These are phyloP conservation scores for Parapsyche elsis DNA, from an alignment of 1,140 invertebrate species.

Conservation along the genomic window DNA sequence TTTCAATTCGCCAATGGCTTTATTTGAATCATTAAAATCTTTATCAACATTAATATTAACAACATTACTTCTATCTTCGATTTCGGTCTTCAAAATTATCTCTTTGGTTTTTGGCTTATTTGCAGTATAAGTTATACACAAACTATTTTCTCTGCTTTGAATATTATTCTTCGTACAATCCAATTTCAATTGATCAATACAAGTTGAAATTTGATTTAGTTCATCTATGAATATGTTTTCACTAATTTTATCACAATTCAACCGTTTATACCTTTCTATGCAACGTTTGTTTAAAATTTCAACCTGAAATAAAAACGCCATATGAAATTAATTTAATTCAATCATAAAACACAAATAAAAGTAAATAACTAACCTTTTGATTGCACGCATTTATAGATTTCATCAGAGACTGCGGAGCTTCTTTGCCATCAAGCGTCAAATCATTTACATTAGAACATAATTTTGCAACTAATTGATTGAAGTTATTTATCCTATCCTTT, in stretches of 20 bases:
- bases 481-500: slow-evolving; percentile 40
- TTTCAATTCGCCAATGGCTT: slow-evolving; percentile 6
- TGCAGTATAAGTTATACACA: slow-evolving; percentile 49
- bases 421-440: slow-evolving; percentile 40
- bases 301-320: slow-evolving; percentile 39
- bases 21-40: background rate
- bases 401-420: slow-evolving; percentile 19
- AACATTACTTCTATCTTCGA: background rate
- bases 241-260: slow-evolving; percentile 8
- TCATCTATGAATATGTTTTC: slow-evolving; percentile 41
- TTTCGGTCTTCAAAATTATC: background rate
- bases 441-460: slow-evolving; percentile 30
- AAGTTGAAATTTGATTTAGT: slow-evolving; percentile 40
- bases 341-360: background rate
- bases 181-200: slow-evolving; percentile 45
- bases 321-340: background rate
- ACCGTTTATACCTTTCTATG: slow-evolving; percentile 3
- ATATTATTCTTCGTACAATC: slow-evolving; percentile 47
- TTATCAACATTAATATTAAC: background rate
- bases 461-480: slow-evolving; percentile 38
- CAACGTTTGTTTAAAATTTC: slow-evolving; percentile 31
- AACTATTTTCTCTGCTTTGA: slow-evolving; percentile 46
- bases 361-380: slow-evolving; percentile 43
- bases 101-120: slow-evolving; percentile 45
- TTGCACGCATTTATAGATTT: slow-evolving; percentile 12